Evolutionary conservation across 64 coral and sea anemone species (phyloP), one percentile per base, ranked within the genome.

Genomic region (Orbicella faveolata): DNA sequence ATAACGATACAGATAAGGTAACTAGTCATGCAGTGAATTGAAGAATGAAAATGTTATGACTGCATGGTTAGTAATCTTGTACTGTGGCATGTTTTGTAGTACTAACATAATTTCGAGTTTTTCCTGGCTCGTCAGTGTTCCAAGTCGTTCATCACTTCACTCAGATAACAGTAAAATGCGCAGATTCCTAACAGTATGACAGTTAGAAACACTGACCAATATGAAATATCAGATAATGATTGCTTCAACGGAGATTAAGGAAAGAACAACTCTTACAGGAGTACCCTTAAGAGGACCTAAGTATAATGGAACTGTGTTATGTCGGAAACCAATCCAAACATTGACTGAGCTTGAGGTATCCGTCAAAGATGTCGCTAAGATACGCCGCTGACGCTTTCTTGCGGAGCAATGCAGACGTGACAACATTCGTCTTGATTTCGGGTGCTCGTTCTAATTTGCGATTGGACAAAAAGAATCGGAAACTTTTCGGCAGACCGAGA

Each of bases 81-180:
- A 0, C 11, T 70, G 10, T 26, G 25, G 8, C 67, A 6, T 33
- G 17, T 78, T 39, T 78, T 52, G 4, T 81, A 13, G 79, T 63
- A 81, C 79, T 81, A 81, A 81, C 59, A 81, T 76, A 34, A 76
- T 36, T 63, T 15, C 25, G 16, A 63, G 30, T 35, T 63, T 63
- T 16, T 35, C 79, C 55, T 52, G 19, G 15, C 75, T 26, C 52
- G 4, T 33, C 72, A 34, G 13, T 34, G 16, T 81, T 57, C 34
- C 21, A 20, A 7, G 79, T 19, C 13, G 33, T 17, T 61, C 13
- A 8, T 62, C 59, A 81, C 57, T 19, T 81, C 44, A 6, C 44
- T 6, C 79, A 81, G 33, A 81, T 0, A 36, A 81, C 57, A 16
- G 79, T 63, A 81, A 81, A 63, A 63, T 63, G 23, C 15, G 2